Base-by-base conservation (phyloP, 1,140 invertebrate genomes). In the Aphis craccivora region DNA sequence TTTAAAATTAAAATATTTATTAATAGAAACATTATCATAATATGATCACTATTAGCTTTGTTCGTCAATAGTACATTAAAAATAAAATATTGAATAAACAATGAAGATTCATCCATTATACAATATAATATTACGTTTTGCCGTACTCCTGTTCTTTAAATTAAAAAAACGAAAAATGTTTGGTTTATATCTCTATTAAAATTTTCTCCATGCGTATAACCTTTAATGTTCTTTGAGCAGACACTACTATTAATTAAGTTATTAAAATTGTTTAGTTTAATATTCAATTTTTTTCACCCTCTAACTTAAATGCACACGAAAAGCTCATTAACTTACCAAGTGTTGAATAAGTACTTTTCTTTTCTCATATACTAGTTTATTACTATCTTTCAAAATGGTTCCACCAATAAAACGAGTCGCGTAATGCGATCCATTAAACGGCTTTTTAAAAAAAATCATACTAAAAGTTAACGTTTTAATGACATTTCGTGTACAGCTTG, bases 391-490 rank as follows among this genome's bases (percentile, higher is more conserved):
- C 30, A 30, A 76, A 76, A 76, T 5, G 30, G 60, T 18, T 76
- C 18, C 14, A 6, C 60, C 2, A 76, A 20, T 76, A 76, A 76
- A 76, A 67, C 1, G 60, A 76, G 14, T 76, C 18, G 9, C 0
- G 25, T 30, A 67, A 18, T 67, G 3, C 5, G 60, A 30, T n/a
- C n/a, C 60, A 76, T 76, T 76, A 18, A 76, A 76, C n/a, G 4
- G 60, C 60, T n/a, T 76, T n/a, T 76, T 76, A 76, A 35, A 76
- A 35, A 76, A 76, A 76, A n/a, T 76, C 60, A 76, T n/a, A 76
- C 60, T 76, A 76, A 76, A 76, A n/a, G 60, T 76, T 20, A n/a
- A 4, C 14, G 30, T 5, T 76, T 76, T 76, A 76, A 76, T n/a
- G 60, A n/a, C 60, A 6, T n/a, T 76, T 76, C 14, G 60, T 5